Conservation (phyloP, 2,113 vertebrate genomes). For the Nerophis ophidion region DNA sequence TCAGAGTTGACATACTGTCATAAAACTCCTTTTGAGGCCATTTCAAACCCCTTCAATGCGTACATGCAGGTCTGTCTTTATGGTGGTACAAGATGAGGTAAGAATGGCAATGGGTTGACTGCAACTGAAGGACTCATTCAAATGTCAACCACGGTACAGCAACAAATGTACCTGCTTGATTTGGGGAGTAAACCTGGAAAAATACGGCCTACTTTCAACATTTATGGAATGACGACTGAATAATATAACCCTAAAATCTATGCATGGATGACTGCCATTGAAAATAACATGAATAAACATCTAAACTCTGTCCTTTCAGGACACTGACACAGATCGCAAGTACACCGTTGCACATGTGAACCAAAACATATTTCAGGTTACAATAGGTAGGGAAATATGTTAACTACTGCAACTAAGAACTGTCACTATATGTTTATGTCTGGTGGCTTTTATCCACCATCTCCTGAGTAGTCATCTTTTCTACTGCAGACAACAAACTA, state of each 20-base stretch:
- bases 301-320: constrained; percentile 23
- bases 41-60: not conserved
- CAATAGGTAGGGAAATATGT: constrained; percentile 13
- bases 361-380: constrained; percentile 7
- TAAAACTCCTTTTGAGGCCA: not conserved
- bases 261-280: constrained; percentile 21
- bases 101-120: constrained; percentile 13
- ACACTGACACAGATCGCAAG: constrained; percentile 23
- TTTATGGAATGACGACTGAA: constrained; percentile 49
- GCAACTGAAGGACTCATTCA: constrained; percentile 10
- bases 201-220: constrained; percentile 10
- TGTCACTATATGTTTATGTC: not conserved
- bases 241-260: constrained; percentile 36
- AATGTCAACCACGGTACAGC: constrained; percentile 9
- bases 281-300: constrained; percentile 15
- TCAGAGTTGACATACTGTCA: constrained; percentile 11
- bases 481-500: constrained; percentile 14
- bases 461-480: constrained; percentile 39
- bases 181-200: constrained; percentile 2
- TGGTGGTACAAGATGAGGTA: constrained; percentile 31
- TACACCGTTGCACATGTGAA: constrained; percentile 18
- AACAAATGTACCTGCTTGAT: not conserved
- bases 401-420: constrained; percentile 16
- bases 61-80: not conserved
- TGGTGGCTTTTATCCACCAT: constrained; percentile 20